Evolutionary conservation across 2,888 invertebrate genomes (phyloP), one percentile per base, ranked within the genome.

Genomic region (Acheta domesticus): DNA sequence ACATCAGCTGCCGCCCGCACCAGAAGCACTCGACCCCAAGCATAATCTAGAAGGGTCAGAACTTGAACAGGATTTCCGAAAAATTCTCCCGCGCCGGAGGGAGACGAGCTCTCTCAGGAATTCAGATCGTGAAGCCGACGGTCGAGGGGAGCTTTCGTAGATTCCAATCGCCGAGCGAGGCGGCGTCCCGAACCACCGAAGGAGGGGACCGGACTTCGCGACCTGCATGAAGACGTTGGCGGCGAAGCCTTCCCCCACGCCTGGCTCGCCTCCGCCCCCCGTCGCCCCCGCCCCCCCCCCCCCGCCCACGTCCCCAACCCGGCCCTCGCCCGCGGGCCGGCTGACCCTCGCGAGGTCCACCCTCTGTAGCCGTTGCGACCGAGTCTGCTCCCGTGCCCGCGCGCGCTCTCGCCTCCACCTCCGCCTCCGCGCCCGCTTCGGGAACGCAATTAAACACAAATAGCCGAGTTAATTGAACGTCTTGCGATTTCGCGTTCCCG

Each of bases 381-480:
- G 36, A 36, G 62, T 16, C 62, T 4, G 16, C 62, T n/a, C 62
- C 11, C 62, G 62, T 4, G 1, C 12, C 62, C 3, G 62, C 62
- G 2, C 14, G 0, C 62, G 19, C 62, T 1, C 4, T 4, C 62
- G 4, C 14, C 62, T 19, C 62, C 62, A 12, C 62, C n/a, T n/a
- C 62, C 62, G 4, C 62, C 62, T 62, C 36, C 36, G 62, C 62
- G 62, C 62, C n/a, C 62, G 62, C n/a, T n/a, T n/a, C 62, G 62
- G 11, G 62, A 62, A 62, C 62, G 62, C 62, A 62, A 62, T 62
- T 62, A 62, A 62, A 62, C 62, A 62, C 16, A 62, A 62, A 62
- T 62, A 62, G 62, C 62, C 14, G 62, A 62, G 62, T 62, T 62
- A 62, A 62, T 62, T 62, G 62, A 62, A 62, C 62, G 62, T 62